These are phyloP conservation scores for Microctenopoma lineatum DNA, from an alignment of 2,797 vertebrate genomes.

Conservation along the genomic window DNA sequence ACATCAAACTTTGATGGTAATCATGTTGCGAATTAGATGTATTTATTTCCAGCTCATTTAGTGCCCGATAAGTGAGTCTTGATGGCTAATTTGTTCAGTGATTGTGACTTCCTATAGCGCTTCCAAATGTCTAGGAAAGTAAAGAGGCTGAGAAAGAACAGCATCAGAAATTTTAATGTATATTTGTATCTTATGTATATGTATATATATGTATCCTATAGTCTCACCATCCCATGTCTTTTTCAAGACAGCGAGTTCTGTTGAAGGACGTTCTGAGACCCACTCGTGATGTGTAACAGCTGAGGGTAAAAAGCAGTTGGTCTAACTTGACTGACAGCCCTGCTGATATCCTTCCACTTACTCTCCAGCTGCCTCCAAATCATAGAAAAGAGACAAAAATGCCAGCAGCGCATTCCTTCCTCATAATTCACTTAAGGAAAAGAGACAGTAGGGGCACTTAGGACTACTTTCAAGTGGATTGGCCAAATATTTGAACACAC, in stretches of 20 bases:
- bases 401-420: constrained; percentile 72
- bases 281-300: constrained; percentile 17
- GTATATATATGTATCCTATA: too few species aligned
- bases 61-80: constrained; percentile 44
- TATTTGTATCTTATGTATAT: too few species aligned
- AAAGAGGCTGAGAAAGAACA: not conserved
- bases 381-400: constrained; percentile 55
- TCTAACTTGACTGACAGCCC: constrained; percentile 70
- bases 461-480: constrained; percentile 47
- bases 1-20: constrained; percentile 57
- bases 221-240: not conserved
- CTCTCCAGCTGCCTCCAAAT: constrained; percentile 55
- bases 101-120: constrained; percentile 46
- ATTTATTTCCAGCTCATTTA: constrained; percentile 68
- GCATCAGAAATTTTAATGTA: too few species aligned
- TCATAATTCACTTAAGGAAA: constrained; percentile 45
- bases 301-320: constrained; percentile 49
- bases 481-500: constrained; percentile 45
- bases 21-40: constrained; percentile 57
- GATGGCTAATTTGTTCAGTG: constrained; percentile 48
- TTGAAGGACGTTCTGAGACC: constrained; percentile 18
- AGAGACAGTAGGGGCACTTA: constrained; percentile 43
- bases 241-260: constrained; percentile 27
- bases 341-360: constrained; percentile 45
- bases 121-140: constrained; percentile 11